A percentile compares a stretch with the other conserved stretches of the same genome.
Evolutionary conservation across 2,113 vertebrate species (phyloP).

Genomic region (Archilochus colubris): DNA sequence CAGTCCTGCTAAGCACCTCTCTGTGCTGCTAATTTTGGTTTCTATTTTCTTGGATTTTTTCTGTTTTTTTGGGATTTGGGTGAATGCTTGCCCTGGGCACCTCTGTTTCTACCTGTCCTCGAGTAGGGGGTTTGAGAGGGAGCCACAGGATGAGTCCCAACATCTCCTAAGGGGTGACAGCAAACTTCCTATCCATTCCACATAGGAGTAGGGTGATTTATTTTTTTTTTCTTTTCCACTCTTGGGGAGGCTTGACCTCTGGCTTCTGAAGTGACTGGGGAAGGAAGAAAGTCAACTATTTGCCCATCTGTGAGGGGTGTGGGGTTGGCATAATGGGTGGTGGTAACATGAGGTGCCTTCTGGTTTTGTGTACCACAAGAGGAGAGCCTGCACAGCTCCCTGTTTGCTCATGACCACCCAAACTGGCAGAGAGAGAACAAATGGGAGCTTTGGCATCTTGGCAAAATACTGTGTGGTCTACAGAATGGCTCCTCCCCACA

Average conservation of each 20-base stretch:
- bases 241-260: background rate
- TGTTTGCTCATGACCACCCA: background rate
- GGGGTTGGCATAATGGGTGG: background rate
- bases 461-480: background rate
- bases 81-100: background rate
- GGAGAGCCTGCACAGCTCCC: background rate
- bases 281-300: background rate
- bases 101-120: background rate
- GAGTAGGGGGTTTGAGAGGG: rapidly evolving
- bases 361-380: background rate
- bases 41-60: background rate
- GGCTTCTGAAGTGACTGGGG: background rate
- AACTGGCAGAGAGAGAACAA: background rate
- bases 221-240: background rate
- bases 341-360: background rate
- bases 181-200: background rate
- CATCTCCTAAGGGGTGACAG: background rate
- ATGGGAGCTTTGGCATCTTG: background rate
- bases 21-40: background rate
- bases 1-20: background rate
- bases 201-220: background rate
- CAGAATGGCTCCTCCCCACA: rapidly evolving
- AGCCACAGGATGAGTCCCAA: rapidly evolving
- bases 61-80: background rate
- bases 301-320: rapidly evolving